Percentiles rank a stretch among this genome's conserved stretches.
phyloP scores from a whole-genome alignment of 2,113 vertebrate species.

The Nothocercus julius region DNA sequence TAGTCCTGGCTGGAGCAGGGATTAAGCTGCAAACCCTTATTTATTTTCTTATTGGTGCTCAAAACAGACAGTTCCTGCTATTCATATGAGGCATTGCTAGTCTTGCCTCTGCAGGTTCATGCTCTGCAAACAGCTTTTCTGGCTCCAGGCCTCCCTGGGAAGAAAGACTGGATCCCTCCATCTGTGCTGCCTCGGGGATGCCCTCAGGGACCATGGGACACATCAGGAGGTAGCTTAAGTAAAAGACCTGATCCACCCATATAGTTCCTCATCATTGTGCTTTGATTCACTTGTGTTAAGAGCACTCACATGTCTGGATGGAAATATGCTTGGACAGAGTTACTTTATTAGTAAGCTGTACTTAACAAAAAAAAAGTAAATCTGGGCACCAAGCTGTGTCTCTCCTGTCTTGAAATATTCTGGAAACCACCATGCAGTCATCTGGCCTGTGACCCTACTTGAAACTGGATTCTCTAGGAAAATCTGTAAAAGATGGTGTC shows the following conservation, averaged over 20 bases:
- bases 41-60: background rate
- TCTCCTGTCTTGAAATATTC: background rate
- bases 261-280: background rate
- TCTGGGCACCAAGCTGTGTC: background rate
- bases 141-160: background rate
- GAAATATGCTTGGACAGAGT: background rate
- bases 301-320: background rate
- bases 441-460: background rate
- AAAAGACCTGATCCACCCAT: background rate
- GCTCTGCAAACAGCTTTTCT: background rate
- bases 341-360: background rate
- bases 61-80: background rate
- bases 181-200: background rate
- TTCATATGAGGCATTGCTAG: background rate
- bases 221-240: background rate
- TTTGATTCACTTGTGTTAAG: background rate
- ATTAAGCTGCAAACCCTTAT: conserved; percentile 9
- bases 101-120: background rate
- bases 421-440: background rate
- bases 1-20: background rate
- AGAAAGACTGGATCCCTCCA: background rate
- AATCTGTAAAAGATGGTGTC: conserved; percentile 47
- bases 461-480: conserved; percentile 47
- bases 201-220: background rate
- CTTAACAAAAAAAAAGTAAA: background rate